Conservation (phyloP, 2,888 invertebrate species). For the Drosophila cognata region DNA sequence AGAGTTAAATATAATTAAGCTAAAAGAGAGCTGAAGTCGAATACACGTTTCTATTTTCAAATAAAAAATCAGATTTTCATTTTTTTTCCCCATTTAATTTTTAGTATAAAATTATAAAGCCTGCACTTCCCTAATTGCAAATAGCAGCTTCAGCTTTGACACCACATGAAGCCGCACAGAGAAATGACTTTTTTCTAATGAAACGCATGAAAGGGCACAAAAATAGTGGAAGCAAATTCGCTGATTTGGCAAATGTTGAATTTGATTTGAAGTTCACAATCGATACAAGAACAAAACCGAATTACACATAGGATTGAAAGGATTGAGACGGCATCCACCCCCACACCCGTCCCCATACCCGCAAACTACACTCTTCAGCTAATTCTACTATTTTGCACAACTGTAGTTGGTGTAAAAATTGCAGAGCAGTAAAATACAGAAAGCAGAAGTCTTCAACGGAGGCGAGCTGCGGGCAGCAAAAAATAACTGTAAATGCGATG, state of each 20-base stretch:
- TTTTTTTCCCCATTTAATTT: not conserved
- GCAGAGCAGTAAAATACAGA: slow-evolving; percentile 13
- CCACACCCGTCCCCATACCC: not conserved
- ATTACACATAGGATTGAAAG: slow-evolving; percentile 13
- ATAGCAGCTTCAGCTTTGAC: not conserved
- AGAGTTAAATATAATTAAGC: not conserved
- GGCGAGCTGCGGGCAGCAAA: slow-evolving; percentile 1
- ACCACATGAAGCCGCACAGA: not conserved
- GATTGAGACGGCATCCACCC: not conserved
- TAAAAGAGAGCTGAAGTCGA: not conserved
- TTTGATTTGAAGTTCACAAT: slow-evolving; percentile 26
- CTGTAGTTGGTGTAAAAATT: slow-evolving; percentile 38
- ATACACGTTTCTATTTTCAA: not conserved
- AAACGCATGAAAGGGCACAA: not conserved
- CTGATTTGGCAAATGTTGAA: slow-evolving; percentile 8
- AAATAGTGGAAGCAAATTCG: slow-evolving; percentile 1
- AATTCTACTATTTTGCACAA: slow-evolving; percentile 22
- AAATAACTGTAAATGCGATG: slow-evolving; percentile 36
- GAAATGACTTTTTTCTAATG: not conserved
- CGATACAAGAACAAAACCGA: slow-evolving; percentile 40
- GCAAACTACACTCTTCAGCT: not conserved
- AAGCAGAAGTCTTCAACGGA: not conserved
- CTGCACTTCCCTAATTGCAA: not conserved
- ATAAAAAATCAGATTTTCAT: not conserved
- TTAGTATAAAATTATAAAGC: not conserved